Evolutionary conservation across 2,113 vertebrate species (phyloP).

Genomic region (Ophthalmolycus amberensis): DNA sequence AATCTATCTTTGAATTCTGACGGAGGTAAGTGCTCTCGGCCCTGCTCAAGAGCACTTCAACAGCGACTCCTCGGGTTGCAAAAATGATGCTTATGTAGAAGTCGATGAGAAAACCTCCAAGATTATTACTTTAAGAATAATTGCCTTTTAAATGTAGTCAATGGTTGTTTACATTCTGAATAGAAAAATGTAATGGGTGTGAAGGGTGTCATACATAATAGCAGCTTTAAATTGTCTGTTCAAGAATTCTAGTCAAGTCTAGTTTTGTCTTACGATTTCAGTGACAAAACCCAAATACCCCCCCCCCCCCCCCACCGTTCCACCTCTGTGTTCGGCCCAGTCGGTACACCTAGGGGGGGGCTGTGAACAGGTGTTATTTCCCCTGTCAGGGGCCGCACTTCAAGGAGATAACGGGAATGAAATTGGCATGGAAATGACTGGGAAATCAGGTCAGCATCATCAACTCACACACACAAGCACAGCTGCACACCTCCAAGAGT

Average conservation of each 20-base stretch:
- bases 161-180: neutral
- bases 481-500: slow-evolving; percentile 31
- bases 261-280: neutral
- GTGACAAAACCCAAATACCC: slow-evolving; percentile 17
- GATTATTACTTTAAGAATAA: neutral
- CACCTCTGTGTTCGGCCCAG: slow-evolving; percentile 18
- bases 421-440: slow-evolving; percentile 52
- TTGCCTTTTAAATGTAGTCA: neutral
- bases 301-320: slow-evolving; percentile 2
- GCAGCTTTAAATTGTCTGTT: neutral
- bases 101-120: neutral
- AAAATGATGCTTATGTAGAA: too few species aligned
- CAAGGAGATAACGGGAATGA: slow-evolving; percentile 49
- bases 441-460: slow-evolving; percentile 71
- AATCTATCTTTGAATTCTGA: too few species aligned
- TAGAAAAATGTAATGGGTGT: neutral
- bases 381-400: slow-evolving; percentile 43
- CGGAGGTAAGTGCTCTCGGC: too few species aligned
- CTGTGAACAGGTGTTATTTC: slow-evolving; percentile 68
- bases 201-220: neutral
- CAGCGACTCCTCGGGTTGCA: too few species aligned
- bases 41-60: too few species aligned
- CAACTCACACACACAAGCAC: slow-evolving; percentile 44
- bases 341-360: slow-evolving; percentile 31
- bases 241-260: neutral